Conservation (phyloP, 2,888 invertebrate genomes). For the Hybos culiciformis region DNA sequence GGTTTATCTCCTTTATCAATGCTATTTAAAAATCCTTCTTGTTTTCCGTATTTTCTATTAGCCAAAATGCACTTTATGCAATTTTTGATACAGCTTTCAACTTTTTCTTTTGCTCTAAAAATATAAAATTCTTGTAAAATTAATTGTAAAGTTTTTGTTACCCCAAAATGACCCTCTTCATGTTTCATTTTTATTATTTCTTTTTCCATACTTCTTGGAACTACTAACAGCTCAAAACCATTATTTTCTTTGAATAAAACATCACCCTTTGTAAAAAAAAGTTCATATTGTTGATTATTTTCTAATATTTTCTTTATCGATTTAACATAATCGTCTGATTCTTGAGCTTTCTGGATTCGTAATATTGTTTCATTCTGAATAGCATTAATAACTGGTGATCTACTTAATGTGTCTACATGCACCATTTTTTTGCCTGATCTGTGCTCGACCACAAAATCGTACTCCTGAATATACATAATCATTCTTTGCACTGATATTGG, state of each 20-base stretch:
- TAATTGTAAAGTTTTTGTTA: constrained; percentile 2
- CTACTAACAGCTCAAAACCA: constrained; percentile 1
- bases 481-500: constrained; percentile 4
- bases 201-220: constrained; percentile 3
- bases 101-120: constrained; percentile 3
- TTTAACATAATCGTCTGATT: constrained; percentile 6
- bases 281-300: constrained; percentile 1
- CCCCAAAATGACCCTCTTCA: constrained; percentile 7
- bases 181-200: constrained; percentile 9
- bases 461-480: constrained; percentile 8
- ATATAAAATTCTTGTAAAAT: constrained; percentile 8
- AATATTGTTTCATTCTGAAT: constrained; percentile 2
- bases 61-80: constrained; percentile 7
- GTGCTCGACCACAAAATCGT: constrained; percentile 5
- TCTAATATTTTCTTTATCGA: constrained; percentile 4
- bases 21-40: constrained; percentile 4
- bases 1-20: constrained; percentile 4
- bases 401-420: constrained; percentile 5
- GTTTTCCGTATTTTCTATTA: constrained; percentile 1
- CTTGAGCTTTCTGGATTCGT: constrained; percentile 2
- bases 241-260: constrained; percentile 4
- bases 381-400: background rate
- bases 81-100: background rate
- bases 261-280: constrained; percentile 3
- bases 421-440: constrained; percentile 2